These are phyloP conservation scores for Agrilus biguttatus DNA, from an alignment of 2,888 invertebrate genomes.

Conservation along the genomic window DNA sequence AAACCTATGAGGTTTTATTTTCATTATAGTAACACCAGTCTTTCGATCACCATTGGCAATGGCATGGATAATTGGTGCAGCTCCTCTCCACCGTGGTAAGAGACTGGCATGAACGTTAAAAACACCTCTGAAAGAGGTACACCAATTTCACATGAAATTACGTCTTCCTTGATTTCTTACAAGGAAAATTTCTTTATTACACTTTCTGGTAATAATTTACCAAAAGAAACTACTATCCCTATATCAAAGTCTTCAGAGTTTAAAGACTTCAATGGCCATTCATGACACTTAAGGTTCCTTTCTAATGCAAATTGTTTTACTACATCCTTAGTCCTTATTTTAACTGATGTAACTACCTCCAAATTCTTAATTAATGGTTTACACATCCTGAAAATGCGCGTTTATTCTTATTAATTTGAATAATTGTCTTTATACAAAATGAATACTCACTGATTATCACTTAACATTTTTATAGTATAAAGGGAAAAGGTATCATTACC, in stretches of 20 bases:
- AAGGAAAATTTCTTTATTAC: constrained; percentile 65
- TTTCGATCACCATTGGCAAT: constrained; percentile 65
- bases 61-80: constrained; percentile 79
- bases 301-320: constrained; percentile 54
- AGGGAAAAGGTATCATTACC: constrained; percentile 75
- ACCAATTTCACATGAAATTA: constrained; percentile 4
- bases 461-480: constrained; percentile 53
- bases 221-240: constrained; percentile 88
- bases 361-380: constrained; percentile 37
- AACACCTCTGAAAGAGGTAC: constrained; percentile 55
- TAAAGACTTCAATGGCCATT: constrained; percentile 43
- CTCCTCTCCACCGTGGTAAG: constrained; percentile 84
- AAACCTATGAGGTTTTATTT: constrained; percentile 66
- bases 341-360: constrained; percentile 58
- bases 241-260: constrained; percentile 51
- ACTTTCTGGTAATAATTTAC: constrained; percentile 67
- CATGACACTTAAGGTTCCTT: constrained; percentile 41
- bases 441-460: constrained; percentile 47
- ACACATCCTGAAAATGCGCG: constrained; percentile 34
- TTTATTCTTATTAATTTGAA: neutral
- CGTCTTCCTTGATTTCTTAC: constrained; percentile 40
- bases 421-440: neutral
- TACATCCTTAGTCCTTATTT: constrained; percentile 39
- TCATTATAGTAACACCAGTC: constrained; percentile 81
- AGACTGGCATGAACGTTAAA: constrained; percentile 89